Conservation (phyloP, 1,140 invertebrate species). For the Acromyrmex heyeri region DNA sequence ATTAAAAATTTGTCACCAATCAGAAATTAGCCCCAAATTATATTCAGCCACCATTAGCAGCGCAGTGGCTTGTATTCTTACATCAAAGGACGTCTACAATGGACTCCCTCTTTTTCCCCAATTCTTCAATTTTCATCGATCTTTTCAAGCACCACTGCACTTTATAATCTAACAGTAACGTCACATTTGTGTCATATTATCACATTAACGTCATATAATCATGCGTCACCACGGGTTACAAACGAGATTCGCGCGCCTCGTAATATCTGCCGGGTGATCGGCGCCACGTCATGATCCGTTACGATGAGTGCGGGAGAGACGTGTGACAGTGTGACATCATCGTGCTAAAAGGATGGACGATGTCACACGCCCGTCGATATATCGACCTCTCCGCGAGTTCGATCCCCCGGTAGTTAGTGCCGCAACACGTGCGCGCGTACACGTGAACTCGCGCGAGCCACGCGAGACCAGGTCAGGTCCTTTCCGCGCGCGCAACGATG, state of each 20-base stretch:
- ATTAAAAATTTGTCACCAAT: no score
- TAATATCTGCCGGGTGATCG: conserved; percentile 68
- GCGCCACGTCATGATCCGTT: conserved; percentile 76
- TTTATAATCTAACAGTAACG: conserved; percentile 55
- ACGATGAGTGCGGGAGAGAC: conserved; percentile 35
- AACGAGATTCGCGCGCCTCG: conserved; percentile 66
- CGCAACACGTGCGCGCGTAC: neutral
- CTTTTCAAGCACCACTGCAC: neutral
- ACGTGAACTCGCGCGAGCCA: neutral
- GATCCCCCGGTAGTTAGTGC: neutral
- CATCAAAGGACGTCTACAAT: no score
- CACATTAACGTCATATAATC: neutral
- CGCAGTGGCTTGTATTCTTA: no score
- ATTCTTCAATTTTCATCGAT: neutral
- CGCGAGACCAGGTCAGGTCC: conserved; percentile 49
- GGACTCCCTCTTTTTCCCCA: neutral
- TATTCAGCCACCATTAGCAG: no score
- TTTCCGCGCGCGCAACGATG: conserved; percentile 44
- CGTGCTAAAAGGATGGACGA: conserved; percentile 67
- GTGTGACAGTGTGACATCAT: conserved; percentile 73
- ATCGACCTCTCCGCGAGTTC: conserved; percentile 41
- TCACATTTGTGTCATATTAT: conserved; percentile 25
- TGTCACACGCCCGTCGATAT: conserved; percentile 51
- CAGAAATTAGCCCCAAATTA: no score
- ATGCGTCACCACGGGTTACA: conserved; percentile 67